Evolutionary conservation across 1,140 invertebrate genomes (phyloP).

Genomic region (Zeugodacus cucurbitae): DNA sequence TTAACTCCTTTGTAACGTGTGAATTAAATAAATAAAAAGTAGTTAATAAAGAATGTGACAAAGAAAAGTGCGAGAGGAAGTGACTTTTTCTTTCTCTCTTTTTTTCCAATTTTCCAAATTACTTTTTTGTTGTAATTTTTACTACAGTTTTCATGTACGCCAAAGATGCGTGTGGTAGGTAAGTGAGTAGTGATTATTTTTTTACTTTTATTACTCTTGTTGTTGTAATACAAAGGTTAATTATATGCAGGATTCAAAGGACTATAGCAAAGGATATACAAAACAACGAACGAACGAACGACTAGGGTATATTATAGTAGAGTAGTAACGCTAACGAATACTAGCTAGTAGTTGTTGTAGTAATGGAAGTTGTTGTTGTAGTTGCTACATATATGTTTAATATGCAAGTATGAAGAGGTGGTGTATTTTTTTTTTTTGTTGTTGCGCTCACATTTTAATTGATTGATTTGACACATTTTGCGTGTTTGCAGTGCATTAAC

Average conservation of each 20-base stretch:
- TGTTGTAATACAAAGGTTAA: background rate
- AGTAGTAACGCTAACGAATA: background rate
- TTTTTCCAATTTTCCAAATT: background rate
- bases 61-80: background rate
- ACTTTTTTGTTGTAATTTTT: background rate
- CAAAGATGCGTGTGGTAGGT: background rate
- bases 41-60: background rate
- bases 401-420: background rate
- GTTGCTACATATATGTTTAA: background rate
- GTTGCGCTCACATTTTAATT: slow-evolving; percentile 38
- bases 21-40: background rate
- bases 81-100: background rate
- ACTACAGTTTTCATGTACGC: no score
- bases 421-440: no score
- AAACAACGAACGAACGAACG: slow-evolving; percentile 24
- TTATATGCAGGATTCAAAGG: slow-evolving; percentile 26
- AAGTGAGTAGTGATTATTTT: background rate
- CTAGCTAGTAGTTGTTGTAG: background rate
- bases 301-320: background rate
- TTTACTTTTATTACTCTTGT: background rate
- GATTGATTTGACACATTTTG: slow-evolving; percentile 42
- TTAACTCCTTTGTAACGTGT: background rate
- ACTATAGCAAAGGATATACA: background rate
- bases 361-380: background rate
- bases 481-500: slow-evolving; percentile 36